phyloP scores from a whole-genome alignment of 2,113 vertebrate genomes.

The Gorilla gorilla region DNA sequence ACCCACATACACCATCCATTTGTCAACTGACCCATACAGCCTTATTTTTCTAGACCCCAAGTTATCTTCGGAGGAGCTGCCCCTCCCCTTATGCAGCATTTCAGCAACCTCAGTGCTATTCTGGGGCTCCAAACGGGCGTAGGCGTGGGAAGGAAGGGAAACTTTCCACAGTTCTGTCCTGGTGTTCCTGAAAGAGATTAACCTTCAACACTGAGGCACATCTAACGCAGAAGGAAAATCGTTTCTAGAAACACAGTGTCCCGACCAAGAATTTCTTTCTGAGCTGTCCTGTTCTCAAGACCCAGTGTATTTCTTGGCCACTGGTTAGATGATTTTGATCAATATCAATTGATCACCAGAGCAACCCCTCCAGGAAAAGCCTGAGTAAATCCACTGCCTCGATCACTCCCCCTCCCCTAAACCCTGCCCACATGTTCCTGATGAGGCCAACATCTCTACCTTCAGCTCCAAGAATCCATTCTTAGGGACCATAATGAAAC shows the following conservation, averaged over 20 bases:
- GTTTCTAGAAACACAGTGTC: neutral
- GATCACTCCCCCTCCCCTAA: neutral
- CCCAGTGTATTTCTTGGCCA: neutral
- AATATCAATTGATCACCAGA: neutral
- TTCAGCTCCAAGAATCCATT: neutral
- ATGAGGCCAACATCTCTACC: neutral
- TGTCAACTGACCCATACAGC: neutral
- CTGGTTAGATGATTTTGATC: neutral
- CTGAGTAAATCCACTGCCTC: fast-evolving
- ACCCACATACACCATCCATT: neutral
- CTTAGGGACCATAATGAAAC: neutral
- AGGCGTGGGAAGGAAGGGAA: slow-evolving; percentile 19
- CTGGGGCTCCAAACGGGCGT: neutral
- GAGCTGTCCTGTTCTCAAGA: neutral
- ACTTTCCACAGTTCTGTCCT: neutral
- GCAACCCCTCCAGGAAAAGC: neutral
- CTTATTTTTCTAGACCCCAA: neutral
- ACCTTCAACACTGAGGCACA: neutral
- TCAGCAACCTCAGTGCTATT: neutral
- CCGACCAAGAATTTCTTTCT: neutral
- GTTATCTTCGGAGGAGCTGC: neutral
- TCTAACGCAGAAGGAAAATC: neutral
- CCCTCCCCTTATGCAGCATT: neutral
- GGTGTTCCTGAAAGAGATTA: neutral
- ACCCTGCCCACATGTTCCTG: neutral